Evolutionary conservation across 2,113 vertebrate genomes (phyloP), one percentile per base, ranked within the genome.

Genomic region (Brachyhypopomus gauderio): DNA sequence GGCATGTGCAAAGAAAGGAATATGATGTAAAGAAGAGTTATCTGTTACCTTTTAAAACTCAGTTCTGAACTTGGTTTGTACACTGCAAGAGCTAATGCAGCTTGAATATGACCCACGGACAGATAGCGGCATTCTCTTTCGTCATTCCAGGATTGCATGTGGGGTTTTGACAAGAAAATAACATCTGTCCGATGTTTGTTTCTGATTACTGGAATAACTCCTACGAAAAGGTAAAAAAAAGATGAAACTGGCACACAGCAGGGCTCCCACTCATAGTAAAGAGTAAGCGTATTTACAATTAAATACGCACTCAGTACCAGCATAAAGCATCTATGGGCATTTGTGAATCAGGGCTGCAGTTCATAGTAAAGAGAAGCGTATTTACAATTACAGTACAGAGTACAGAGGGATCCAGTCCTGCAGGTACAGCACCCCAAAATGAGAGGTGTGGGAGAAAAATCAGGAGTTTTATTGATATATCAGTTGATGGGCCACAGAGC

Each of bases 381-480:
- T 63, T 52, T 52, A 52, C 58, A 9, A 2, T 64, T 77, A 48
- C 59, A 52, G 34, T 70, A 20, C 1, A 14, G 16, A 12, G 59
- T 36, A 9, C 20, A 22, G 19, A 23, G 17, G 20, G 64, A 6
- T 19, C 27, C 16, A 36, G 20, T 1, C 64, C 19, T 73, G 23
- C 25, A 73, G 14, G 19, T 17, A 4, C 30, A 73, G 25, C 27
- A 16, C 3, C 9, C 19, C 22, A 16, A 19, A 41, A 11, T 3
- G n/a, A 20, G 12, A 20, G 66, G n/a, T 70, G 34, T 70, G 20
- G 20, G 66, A 12, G 14, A 0, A 67, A 19, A 41, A 70, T 34
- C 34, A 70, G 66, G 16, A n/a, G 34, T 14, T n/a, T 38, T 41
- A n/a, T 41, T 70, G 66, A 70, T 70, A 22, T 41, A 41, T 70